phyloP scores from a whole-genome alignment of 2,888 invertebrate species.

The Cosmia trapezina region DNA sequence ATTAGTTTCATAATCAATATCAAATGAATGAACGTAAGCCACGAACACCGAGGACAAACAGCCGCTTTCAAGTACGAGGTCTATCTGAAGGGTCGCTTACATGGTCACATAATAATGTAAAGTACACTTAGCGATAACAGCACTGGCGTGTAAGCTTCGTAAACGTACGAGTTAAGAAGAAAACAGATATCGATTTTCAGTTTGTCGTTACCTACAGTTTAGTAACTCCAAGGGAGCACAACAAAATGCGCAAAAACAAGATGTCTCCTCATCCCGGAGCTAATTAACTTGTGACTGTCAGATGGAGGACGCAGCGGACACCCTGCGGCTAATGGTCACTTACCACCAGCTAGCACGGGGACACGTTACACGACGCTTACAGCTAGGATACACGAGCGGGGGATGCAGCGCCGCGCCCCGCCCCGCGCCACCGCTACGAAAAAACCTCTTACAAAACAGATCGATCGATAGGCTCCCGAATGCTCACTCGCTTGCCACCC shows the following conservation, averaged over 20 bases:
- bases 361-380: conserved; percentile 65
- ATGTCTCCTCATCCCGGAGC: conserved; percentile 70
- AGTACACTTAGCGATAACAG: conserved; percentile 3
- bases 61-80: conserved; percentile 18
- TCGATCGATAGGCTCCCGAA: conserved; percentile 84
- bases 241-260: conserved; percentile 77
- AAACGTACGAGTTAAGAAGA: conserved; percentile 31
- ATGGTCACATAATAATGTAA: conserved; percentile 1
- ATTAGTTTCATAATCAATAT: conserved; percentile 33
- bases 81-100: background rate
- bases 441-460: conserved; percentile 86
- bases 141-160: conserved; percentile 14
- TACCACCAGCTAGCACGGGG: conserved; percentile 64
- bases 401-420: conserved; percentile 76
- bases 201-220: conserved; percentile 44
- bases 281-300: conserved; percentile 39
- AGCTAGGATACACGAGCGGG: conserved; percentile 63
- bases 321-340: conserved; percentile 65
- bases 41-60: conserved; percentile 10
- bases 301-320: conserved; percentile 39
- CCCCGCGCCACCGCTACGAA: conserved; percentile 75
- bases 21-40: conserved; percentile 37
- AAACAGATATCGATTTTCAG: conserved; percentile 47
- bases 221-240: conserved; percentile 64
- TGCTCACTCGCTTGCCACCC: conserved; percentile 74